A percentile compares a stretch with the other conserved stretches of the same genome.
phyloP scores from a whole-genome alignment of 2,113 vertebrate species.

The Archocentrus centrarchus region DNA sequence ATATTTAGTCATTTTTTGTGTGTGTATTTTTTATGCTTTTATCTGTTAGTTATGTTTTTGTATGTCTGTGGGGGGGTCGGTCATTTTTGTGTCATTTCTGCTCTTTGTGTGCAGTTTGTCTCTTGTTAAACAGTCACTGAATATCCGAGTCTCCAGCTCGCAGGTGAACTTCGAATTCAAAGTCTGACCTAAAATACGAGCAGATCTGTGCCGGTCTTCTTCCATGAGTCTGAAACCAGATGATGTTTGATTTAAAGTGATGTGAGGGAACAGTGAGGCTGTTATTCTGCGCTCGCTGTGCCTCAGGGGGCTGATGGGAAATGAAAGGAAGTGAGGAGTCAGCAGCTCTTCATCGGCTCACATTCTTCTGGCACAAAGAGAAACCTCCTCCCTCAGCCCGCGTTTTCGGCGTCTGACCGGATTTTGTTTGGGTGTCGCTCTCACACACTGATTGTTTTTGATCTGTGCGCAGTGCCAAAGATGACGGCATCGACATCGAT shows the following conservation, averaged over 20 bases:
- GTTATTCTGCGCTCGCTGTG: background rate
- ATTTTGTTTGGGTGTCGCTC: background rate
- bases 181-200: background rate
- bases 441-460: background rate
- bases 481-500: slow-evolving; percentile 91
- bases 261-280: background rate
- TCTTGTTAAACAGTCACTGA: background rate
- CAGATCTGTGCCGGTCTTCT: background rate
- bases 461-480: slow-evolving; percentile 85
- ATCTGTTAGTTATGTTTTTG: background rate
- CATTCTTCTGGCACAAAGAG: slow-evolving; percentile 20
- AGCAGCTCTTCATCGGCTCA: slow-evolving; percentile 28
- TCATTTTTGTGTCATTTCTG: background rate
- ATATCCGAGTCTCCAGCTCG: background rate
- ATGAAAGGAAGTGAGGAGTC: slow-evolving; percentile 40
- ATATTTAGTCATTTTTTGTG: background rate
- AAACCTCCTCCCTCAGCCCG: background rate
- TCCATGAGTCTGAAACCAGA: background rate
- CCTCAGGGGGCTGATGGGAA: slow-evolving; percentile 10
- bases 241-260: background rate
- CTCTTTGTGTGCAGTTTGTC: background rate
- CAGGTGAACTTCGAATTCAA: background rate
- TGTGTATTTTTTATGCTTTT: background rate
- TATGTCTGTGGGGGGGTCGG: too few relatives aligned
- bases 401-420: background rate